phyloP scores from a whole-genome alignment of 2,113 vertebrate species.

The Grallaria varia region DNA sequence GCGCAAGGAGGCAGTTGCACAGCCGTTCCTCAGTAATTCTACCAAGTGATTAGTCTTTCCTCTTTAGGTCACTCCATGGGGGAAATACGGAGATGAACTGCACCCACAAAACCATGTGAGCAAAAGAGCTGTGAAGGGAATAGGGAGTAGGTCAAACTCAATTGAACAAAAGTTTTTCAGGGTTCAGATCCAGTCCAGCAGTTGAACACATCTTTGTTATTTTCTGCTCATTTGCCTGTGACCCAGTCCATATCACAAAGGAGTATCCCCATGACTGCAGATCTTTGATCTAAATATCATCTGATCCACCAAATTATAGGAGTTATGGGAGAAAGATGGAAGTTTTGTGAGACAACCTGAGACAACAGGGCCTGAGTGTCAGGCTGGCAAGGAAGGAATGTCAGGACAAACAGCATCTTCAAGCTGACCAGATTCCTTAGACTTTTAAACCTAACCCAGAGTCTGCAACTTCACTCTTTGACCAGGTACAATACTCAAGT shows the following conservation, averaged over 20 bases:
- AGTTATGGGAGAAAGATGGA: not conserved
- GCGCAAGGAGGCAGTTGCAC: not conserved
- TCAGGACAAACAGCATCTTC: slow-evolving; percentile 7
- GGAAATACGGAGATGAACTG: not conserved
- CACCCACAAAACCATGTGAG: accelerated
- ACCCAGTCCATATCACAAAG: not conserved
- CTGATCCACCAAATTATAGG: not conserved
- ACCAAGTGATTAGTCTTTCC: not conserved
- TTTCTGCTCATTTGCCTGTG: not conserved
- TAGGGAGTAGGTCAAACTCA: not conserved
- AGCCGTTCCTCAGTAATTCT: not conserved
- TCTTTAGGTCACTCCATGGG: not conserved
- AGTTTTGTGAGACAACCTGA: not conserved
- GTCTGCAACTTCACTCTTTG: not conserved
- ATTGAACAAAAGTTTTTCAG: not conserved
- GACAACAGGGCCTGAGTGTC: not conserved
- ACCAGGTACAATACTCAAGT: not conserved
- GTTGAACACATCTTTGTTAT: not conserved
- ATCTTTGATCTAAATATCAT: not conserved
- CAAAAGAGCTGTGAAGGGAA: not conserved
- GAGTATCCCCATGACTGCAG: not conserved
- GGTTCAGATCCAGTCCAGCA: not conserved
- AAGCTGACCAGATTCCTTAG: slow-evolving; percentile 55
- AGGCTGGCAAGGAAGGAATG: slow-evolving; percentile 64
- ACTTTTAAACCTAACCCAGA: not conserved